Evolutionary conservation across 1,140 invertebrate species (phyloP).

Genomic region (Hylaeus volcanicus): DNA sequence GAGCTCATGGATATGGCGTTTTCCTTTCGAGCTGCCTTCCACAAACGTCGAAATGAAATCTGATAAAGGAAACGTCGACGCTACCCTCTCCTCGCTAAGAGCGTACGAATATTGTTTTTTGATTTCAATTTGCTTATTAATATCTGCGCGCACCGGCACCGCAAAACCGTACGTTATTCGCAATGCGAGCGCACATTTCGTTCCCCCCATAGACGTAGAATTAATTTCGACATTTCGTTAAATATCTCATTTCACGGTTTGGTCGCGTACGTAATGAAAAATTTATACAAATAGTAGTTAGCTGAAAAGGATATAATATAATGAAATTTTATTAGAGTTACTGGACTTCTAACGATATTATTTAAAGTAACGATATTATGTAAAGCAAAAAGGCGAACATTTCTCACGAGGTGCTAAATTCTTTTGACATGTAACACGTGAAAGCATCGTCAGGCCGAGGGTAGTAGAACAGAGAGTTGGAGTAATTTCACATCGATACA

Average conservation of each 20-base stretch:
- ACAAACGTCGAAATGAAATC: neutral
- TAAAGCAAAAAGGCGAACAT: too few species aligned
- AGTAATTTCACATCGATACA: slow-evolving; percentile 20
- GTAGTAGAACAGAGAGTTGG: neutral
- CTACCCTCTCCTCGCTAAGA: neutral
- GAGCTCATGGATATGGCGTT: neutral
- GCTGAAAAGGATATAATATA: too few species aligned
- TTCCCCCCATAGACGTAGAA: too few species aligned
- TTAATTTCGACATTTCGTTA: too few species aligned
- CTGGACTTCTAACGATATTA: too few species aligned
- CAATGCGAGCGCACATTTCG: neutral
- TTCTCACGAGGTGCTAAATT: too few species aligned
- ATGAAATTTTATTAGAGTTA: too few species aligned
- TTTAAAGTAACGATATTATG: too few species aligned
- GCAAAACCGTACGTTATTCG: neutral
- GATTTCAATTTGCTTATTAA: neutral
- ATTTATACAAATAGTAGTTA: too few species aligned
- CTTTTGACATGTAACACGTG: too few species aligned
- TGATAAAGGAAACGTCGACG: neutral
- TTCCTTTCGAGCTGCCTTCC: neutral
- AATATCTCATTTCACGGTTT: too few species aligned
- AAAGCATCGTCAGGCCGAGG: neutral
- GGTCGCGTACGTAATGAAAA: too few species aligned
- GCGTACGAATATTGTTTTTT: neutral
- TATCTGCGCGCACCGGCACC: neutral